These are phyloP conservation scores for Caerostris darwini DNA, from an alignment of 1,140 invertebrate genomes.

Conservation along the genomic window DNA sequence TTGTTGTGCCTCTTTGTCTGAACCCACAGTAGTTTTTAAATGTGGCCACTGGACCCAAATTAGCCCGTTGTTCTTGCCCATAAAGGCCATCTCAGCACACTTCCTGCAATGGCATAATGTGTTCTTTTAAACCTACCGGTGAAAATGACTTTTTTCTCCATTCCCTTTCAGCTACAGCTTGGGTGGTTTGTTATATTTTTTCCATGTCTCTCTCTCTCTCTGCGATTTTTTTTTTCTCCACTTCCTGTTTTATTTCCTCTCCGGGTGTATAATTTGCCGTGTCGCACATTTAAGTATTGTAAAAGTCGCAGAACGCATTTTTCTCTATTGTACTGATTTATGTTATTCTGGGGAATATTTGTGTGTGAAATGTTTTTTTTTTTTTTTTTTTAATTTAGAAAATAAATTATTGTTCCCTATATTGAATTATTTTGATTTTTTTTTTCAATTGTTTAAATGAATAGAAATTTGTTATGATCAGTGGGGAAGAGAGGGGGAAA, in stretches of 20 bases:
- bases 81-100: constrained; percentile 54
- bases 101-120: constrained; percentile 60
- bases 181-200: background rate
- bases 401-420: background rate
- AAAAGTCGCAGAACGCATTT: background rate
- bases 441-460: background rate
- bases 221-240: background rate
- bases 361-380: background rate
- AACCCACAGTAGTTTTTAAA: constrained; percentile 62
- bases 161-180: background rate
- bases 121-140: constrained; percentile 55
- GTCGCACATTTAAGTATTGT: background rate
- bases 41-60: constrained; percentile 38
- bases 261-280: constrained; percentile 32
- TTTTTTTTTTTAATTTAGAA: background rate
- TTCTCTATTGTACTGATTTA: too few species aligned
- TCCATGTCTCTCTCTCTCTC: background rate
- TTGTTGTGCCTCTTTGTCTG: constrained; percentile 41
- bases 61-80: constrained; percentile 54
- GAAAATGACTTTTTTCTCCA: constrained; percentile 57
- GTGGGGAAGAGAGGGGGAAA: too few species aligned
- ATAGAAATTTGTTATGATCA: too few species aligned
- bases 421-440: background rate
- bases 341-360: too few species aligned
- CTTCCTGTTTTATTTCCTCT: background rate